A percentile compares a stretch with the other conserved stretches of the same genome.
Conservation (phyloP, 2,113 vertebrate genomes). For the Poicephalus gulielmi region DNA sequence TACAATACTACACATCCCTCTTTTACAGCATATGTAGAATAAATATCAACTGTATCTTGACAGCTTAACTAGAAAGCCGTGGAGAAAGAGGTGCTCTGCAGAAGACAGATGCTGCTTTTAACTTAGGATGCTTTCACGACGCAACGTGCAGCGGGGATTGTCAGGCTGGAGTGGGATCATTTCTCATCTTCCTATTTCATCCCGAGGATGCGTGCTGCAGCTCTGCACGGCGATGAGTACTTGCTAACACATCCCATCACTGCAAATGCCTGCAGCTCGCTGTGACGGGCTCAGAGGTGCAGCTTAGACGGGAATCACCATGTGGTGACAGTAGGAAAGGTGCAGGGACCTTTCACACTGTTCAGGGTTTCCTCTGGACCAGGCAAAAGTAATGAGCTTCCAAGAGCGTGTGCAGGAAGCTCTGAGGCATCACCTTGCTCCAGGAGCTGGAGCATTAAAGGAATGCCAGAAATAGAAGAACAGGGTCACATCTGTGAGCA, state of each 20-base stretch:
- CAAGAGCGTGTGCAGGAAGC: neutral
- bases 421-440: neutral
- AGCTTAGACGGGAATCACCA: neutral
- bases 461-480: neutral
- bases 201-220: fast-evolving
- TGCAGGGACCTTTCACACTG: neutral
- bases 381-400: neutral
- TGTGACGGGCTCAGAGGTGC: neutral
- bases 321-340: neutral
- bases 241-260: neutral
- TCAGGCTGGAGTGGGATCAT: neutral
- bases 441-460: neutral
- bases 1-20: neutral
- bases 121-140: neutral
- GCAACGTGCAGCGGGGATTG: fast-evolving
- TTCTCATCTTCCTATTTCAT: neutral
- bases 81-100: neutral
- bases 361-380: neutral
- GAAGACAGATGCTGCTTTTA: neutral
- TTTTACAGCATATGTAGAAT: neutral
- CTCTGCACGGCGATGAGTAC: neutral
- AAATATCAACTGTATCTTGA: neutral
- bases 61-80: neutral
- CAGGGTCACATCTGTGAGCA: neutral
- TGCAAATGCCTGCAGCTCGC: neutral